Evolutionary conservation across 2,113 vertebrate genomes (phyloP).

Genomic region (Merops nubicus): DNA sequence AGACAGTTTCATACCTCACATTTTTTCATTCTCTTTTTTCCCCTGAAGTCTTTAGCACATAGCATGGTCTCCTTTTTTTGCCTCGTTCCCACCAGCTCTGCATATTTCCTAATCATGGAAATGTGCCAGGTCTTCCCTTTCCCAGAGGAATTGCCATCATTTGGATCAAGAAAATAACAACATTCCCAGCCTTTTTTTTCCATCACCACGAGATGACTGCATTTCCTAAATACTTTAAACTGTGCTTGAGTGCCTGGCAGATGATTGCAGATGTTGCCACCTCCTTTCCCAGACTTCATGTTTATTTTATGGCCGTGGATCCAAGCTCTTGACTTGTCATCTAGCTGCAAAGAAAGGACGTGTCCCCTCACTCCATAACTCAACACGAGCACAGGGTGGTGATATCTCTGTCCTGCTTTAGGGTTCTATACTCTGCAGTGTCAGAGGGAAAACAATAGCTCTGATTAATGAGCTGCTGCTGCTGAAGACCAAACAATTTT

Average conservation of each 20-base stretch:
- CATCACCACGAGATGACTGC: conserved; percentile 15
- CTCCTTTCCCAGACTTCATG: conserved; percentile 46
- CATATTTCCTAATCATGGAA: conserved; percentile 44
- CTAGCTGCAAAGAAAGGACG: not conserved
- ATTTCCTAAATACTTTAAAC: conserved; percentile 62
- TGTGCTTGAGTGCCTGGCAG: conserved; percentile 14
- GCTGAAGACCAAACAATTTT: not conserved
- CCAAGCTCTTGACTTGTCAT: not conserved
- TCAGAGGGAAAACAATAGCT: not conserved
- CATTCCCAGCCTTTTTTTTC: conserved; percentile 60
- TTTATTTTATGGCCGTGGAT: conserved; percentile 24
- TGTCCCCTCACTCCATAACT: not conserved
- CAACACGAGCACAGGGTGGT: not conserved
- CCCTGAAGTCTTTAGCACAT: not conserved
- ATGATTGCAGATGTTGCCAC: conserved; percentile 52
- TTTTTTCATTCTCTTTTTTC: not conserved
- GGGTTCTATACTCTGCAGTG: not conserved
- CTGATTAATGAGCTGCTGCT: conserved; percentile 33
- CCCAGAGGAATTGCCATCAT: conserved; percentile 61
- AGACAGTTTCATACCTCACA: conserved; percentile 43
- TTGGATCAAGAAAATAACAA: conserved; percentile 48
- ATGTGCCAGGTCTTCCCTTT: conserved; percentile 52
- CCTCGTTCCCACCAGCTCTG: conserved; percentile 31
- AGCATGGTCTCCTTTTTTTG: not conserved
- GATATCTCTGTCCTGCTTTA: not conserved